phyloP scores from a whole-genome alignment of 1,140 invertebrate genomes.

The Halictus rubicundus region DNA sequence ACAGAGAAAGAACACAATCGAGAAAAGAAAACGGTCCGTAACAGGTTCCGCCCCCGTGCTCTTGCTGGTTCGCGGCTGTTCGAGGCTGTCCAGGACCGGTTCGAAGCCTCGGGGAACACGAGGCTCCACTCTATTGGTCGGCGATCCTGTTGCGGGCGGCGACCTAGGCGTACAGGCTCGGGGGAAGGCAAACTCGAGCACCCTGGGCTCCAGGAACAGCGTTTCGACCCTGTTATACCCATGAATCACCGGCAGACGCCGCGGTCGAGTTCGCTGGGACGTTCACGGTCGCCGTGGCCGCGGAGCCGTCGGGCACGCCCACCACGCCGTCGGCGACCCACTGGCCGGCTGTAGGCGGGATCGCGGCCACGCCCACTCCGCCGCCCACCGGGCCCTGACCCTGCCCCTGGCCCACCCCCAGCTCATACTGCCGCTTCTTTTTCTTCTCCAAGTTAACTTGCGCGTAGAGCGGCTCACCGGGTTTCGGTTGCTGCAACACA shows the following conservation, averaged over 20 bases:
- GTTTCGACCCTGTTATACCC: conserved; percentile 78
- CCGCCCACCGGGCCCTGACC: conserved; percentile 55
- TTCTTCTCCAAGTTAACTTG: conserved; percentile 91
- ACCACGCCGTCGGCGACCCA: conserved; percentile 73
- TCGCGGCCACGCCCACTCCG: conserved; percentile 56
- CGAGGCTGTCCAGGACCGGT: too few species aligned
- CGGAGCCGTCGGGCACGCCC: conserved; percentile 69
- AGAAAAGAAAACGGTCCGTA: too few species aligned
- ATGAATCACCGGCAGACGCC: conserved; percentile 82
- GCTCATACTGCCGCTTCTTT: conserved; percentile 84
- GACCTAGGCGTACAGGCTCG: conserved; percentile 26
- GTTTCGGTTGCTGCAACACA: conserved; percentile 83
- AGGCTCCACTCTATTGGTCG: neutral
- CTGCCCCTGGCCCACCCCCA: conserved; percentile 76
- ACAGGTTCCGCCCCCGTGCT: too few species aligned
- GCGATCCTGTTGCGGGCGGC: neutral
- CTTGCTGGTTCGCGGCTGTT: too few species aligned
- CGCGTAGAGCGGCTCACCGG: conserved; percentile 88
- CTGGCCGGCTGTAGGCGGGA: conserved; percentile 41
- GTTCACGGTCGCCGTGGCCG: conserved; percentile 64
- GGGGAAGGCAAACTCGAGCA: conserved; percentile 6
- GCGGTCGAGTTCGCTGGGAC: conserved; percentile 76
- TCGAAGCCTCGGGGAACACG: too few species aligned
- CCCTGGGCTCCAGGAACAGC: conserved; percentile 5
- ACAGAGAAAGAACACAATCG: too few species aligned